Evolutionary conservation across 2,888 invertebrate genomes (phyloP), one percentile per base, ranked within the genome.

Genomic region (Drymonia ruficornis): DNA sequence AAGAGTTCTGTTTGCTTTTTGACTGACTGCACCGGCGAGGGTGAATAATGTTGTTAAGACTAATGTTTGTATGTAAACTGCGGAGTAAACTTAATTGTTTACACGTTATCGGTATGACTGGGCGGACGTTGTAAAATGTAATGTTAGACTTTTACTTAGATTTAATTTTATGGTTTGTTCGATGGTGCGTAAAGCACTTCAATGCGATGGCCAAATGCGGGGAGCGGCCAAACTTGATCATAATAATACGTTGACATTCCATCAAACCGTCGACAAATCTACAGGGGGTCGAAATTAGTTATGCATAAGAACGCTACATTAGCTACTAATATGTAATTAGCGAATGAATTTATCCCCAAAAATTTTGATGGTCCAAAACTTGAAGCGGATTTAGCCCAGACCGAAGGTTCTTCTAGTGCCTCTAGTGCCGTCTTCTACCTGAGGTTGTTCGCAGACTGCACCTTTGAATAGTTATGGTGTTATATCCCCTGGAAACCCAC

Each of bases 1-100:
- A 59, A 36, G 52, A 59, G 40, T 47, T 16, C n/a, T 47, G 16
- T 54, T 55, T 49, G 36, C 50, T 23, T 53, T 52, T 19, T 15
- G 31, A 23, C 15, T 28, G 45, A 28, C 45, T 2, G 28, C 28
- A 28, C 9, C 8, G 9, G 5, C 28, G 18, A 45, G 23, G 15
- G 45, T 28, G 13, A 18, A 11, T 13, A 44, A 13, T 23, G 1
- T n/a, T 15, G 9, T 38, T 23, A 44, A 44, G 43, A 12, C 12
- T 23, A 42, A 9, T 9, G 18, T 44, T 44, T 44, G 12, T 13
- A 13, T 44, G 43, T 44, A 28, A n/a, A n/a, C n/a, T n/a, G n/a
- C n/a, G n/a, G n/a, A n/a, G n/a, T n/a, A n/a, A 23, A 44, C 38
- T 13, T 23, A 44, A 19, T 2, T 7, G 1, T 44, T 44, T 5